Evolutionary conservation across 2,797 vertebrate genomes (phyloP).

Genomic region (Distichodus sexfasciatus): DNA sequence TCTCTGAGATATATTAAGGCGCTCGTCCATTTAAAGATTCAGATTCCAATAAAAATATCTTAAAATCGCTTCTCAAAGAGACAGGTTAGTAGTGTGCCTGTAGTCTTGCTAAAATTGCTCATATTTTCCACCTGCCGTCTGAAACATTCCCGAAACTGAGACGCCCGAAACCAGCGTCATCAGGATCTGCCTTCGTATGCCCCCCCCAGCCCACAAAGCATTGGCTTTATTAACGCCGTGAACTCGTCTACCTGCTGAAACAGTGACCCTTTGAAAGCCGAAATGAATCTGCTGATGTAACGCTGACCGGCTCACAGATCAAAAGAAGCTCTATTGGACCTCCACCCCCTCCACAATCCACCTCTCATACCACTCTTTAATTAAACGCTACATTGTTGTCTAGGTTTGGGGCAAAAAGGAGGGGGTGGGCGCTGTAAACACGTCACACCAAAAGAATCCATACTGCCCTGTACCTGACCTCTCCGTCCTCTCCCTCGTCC

Average conservation of each 20-base stretch:
- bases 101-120: too few species aligned
- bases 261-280: constrained; percentile 38
- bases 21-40: too few species aligned
- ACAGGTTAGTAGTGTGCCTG: too few species aligned
- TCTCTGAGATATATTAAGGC: too few species aligned
- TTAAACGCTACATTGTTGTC: constrained; percentile 47
- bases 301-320: constrained; percentile 35
- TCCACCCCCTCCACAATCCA: constrained; percentile 31
- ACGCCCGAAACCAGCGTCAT: background rate
- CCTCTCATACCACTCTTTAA: constrained; percentile 50
- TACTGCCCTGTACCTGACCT: constrained; percentile 32
- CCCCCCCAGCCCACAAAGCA: constrained; percentile 22
- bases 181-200: background rate
- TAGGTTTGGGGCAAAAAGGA: constrained; percentile 34
- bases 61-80: too few species aligned
- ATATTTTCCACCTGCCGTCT: too few species aligned
- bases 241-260: constrained; percentile 37
- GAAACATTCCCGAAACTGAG: background rate
- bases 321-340: constrained; percentile 42
- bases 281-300: constrained; percentile 48
- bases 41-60: too few species aligned
- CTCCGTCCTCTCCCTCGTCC: background rate
- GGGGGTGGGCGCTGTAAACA: constrained; percentile 27
- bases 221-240: constrained; percentile 33
- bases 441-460: constrained; percentile 38